These are phyloP conservation scores for Tanypteryx hageni DNA, from an alignment of 2,888 invertebrate species.

Conservation along the genomic window DNA sequence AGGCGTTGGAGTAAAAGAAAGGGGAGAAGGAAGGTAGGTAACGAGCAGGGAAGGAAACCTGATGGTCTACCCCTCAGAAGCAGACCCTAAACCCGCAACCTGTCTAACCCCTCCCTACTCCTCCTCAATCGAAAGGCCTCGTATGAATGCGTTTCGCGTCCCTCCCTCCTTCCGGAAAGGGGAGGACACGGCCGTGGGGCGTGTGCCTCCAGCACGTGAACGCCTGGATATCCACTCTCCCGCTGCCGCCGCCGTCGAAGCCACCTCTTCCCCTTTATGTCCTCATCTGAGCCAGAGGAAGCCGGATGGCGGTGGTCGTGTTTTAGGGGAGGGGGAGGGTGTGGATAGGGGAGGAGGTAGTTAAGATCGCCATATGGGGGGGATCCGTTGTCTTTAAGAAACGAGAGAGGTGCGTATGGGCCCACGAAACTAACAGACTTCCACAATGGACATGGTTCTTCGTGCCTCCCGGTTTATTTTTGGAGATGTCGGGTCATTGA, in stretches of 20 bases:
- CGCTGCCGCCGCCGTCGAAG: background rate
- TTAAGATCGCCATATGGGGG: background rate
- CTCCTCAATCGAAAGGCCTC: background rate
- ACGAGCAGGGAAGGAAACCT: background rate
- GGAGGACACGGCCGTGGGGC: conserved; percentile 24
- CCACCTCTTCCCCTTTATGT: too few species aligned
- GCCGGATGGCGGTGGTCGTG: background rate
- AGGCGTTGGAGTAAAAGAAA: background rate
- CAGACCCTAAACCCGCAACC: background rate
- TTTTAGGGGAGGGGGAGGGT: background rate
- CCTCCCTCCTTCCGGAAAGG: conserved; percentile 38
- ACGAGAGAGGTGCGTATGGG: background rate
- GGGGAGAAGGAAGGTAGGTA: background rate
- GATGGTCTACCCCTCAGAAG: background rate
- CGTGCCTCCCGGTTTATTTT: background rate
- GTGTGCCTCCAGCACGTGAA: conserved; percentile 36
- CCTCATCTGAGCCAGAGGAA: conserved; percentile 40
- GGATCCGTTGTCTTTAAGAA: background rate
- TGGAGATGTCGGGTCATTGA: background rate
- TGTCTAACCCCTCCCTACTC: background rate
- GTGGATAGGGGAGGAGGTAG: background rate
- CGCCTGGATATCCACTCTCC: background rate
- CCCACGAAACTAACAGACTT: background rate
- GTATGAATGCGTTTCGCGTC: conserved; percentile 47
- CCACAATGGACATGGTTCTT: background rate